phyloP scores from a whole-genome alignment of 2,888 invertebrate genomes.

The Philonicus albiceps region DNA sequence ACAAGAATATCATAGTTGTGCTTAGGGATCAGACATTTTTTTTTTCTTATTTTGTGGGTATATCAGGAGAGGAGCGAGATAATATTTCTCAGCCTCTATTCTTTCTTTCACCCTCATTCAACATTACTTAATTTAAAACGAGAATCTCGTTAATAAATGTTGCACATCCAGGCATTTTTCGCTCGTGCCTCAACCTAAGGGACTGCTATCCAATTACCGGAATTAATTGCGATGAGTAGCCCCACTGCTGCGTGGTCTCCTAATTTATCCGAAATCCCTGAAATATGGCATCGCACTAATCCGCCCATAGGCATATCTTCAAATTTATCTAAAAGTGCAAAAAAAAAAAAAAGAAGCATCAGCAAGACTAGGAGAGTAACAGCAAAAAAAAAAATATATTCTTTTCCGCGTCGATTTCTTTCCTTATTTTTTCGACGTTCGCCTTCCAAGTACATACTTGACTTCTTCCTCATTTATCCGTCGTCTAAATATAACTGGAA shows the following conservation, averaged over 20 bases:
- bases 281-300: slow-evolving; percentile 6
- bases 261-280: not conserved
- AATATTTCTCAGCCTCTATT: not conserved
- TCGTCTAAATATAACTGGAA: slow-evolving; percentile 21
- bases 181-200: not conserved
- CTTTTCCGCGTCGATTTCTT: not conserved
- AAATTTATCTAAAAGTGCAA: slow-evolving; percentile 8
- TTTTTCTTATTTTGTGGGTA: too few relatives aligned
- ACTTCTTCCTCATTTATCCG: slow-evolving; percentile 29
- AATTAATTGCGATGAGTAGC: not conserved
- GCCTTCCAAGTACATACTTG: slow-evolving; percentile 11
- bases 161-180: not conserved
- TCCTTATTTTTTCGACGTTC: not conserved
- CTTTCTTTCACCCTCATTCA: not conserved
- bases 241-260: not conserved
- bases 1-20: too few relatives aligned
- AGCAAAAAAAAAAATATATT: not conserved
- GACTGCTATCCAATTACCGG: not conserved
- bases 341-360: not conserved
- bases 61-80: too few relatives aligned
- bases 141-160: not conserved
- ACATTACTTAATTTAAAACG: not conserved
- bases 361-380: not conserved
- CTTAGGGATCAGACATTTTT: too few relatives aligned
- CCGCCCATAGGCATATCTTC: not conserved